phyloP scores from a whole-genome alignment of 2,113 vertebrate species.

The Oncorhynchus gorbuscha region DNA sequence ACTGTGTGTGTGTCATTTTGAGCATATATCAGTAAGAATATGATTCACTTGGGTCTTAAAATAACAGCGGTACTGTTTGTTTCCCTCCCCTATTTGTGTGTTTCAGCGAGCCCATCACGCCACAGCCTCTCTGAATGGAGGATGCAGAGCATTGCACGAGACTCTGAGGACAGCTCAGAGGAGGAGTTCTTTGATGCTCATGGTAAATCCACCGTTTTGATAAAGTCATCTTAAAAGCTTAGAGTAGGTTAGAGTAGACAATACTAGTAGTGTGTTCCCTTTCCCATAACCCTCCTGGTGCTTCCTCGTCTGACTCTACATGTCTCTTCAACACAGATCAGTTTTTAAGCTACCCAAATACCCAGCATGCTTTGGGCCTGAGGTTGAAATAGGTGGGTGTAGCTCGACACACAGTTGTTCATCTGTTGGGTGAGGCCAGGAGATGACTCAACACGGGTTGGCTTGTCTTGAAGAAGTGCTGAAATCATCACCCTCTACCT shows the following conservation, averaged over 20 bases:
- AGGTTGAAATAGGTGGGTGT: constrained; percentile 63
- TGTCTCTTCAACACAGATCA: constrained; percentile 66
- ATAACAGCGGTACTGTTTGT: constrained; percentile 53
- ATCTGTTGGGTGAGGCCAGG: constrained; percentile 35
- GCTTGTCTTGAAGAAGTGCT: constrained; percentile 38
- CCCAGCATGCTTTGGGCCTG: constrained; percentile 73
- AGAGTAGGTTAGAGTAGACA: not conserved
- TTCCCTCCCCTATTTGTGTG: constrained; percentile 38
- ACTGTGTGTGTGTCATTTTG: constrained; percentile 2
- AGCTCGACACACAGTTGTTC: constrained; percentile 13
- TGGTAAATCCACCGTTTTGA: constrained; percentile 68
- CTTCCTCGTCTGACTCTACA: constrained; percentile 28
- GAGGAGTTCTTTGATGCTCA: constrained; percentile 97
- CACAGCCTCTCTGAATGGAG: constrained; percentile 95
- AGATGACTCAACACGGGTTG: constrained; percentile 15
- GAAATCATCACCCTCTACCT: constrained; percentile 27
- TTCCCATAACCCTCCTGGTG: constrained; percentile 15
- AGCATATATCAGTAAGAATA: not conserved
- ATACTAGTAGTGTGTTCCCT: not conserved
- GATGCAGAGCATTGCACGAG: constrained; percentile 95
- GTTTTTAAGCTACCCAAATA: constrained; percentile 72
- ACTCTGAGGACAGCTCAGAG: constrained; percentile 92
- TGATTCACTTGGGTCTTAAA: constrained; percentile 36
- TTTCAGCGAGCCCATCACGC: constrained; percentile 87
- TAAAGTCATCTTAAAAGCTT: not conserved